Evolutionary conservation across 1,140 invertebrate species (phyloP), one percentile per base, ranked within the genome.

Genomic region (Mycetomoellerius zeteki): DNA sequence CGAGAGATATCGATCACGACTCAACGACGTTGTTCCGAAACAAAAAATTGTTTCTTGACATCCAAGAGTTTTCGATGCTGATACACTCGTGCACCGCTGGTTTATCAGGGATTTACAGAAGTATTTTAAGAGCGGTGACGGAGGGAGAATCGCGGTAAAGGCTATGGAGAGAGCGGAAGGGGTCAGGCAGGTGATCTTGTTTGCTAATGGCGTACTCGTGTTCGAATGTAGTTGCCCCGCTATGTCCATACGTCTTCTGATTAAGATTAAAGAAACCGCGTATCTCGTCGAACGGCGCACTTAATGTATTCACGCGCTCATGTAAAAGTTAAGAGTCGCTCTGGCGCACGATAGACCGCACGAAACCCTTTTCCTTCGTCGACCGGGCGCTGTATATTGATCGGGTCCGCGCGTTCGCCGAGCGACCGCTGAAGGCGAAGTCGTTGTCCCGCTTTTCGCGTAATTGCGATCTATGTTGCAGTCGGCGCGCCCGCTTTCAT

Each of bases 181-280:
- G 93, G 91, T 92, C 90, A 91, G 88, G 91, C 90, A 93, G 93
- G 93, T 94, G 93, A 93, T 94, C 94, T 93, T 94, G 94, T 94
- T 94, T 93, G 94, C 94, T 94, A 94, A 94, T 94, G 94, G 94
- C 91, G 92, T 94, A 94, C 93, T 94, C 94, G 92, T 94, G 94
- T 94, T 94, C 93, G 90, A 92, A 93, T 94, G 93, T 94, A 92
- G 92, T 92, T 91, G 90, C 89, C 77, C 90, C 73, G 89, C 84
- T 90, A 93, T 90, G 92, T 93, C 93, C 91, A 94, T 94, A 94
- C 90, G 93, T 94, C 93, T 94, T 94, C 92, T 94, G 94, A 94
- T 94, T 94, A 93, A 94, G 94, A 94, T 94, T 94, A 94, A 94
- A 94, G 93, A 93, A 93, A 94, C 91, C 91, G 93, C 93, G 90